Evolutionary conservation across 2,113 vertebrate species (phyloP), one percentile per base, ranked within the genome.

Genomic region (Hemichromis elongatus): DNA sequence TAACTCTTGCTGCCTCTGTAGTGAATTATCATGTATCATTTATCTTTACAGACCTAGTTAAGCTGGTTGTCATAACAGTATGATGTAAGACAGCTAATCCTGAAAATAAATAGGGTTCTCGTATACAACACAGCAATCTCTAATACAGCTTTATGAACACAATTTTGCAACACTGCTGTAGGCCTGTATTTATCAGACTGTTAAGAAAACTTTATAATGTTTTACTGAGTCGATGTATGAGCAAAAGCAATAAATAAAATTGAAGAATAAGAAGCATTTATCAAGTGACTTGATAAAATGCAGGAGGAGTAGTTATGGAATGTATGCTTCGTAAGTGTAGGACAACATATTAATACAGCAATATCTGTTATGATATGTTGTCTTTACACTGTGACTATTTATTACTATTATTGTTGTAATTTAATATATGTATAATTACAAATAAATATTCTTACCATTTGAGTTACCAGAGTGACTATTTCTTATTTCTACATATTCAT

Each of bases 21-120:
- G 54, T 42, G 68, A 54, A 75, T 56, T 85, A 18, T 66, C 45
- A 19, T 56, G 52, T 40, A 50, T 83, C 28, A 66, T 92, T 88
- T 73, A 68, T 85, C 90, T 86, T 79, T 77, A 57, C 54, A 85
- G 80, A 37, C 61, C 33, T 83, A 75, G 63, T 66, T 81, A 81
- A 82, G 50, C 42, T 83, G 9, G 37, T 28, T 70, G 54, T 80
- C 66, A 73, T n/a, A 79, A 37, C 53, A 85, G 42, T 33, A 9
- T 66, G 42, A 81, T 85, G 79, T 57, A 19, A 77, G 14, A 52
- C 4, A 53, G 59, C n/a, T 63, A 77, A 47, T 52, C 55, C 26
- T 54, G 24, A 5, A 37, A 54, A 59, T 47, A 55, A 84, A 77
- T 40, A 52, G 7, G 1, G 18, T 35, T 70, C 35, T 21, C 52